Percentiles rank a stretch among this genome's conserved stretches.
Conservation (phyloP, 2,888 invertebrate genomes). For the Monoplex corrugatus region DNA sequence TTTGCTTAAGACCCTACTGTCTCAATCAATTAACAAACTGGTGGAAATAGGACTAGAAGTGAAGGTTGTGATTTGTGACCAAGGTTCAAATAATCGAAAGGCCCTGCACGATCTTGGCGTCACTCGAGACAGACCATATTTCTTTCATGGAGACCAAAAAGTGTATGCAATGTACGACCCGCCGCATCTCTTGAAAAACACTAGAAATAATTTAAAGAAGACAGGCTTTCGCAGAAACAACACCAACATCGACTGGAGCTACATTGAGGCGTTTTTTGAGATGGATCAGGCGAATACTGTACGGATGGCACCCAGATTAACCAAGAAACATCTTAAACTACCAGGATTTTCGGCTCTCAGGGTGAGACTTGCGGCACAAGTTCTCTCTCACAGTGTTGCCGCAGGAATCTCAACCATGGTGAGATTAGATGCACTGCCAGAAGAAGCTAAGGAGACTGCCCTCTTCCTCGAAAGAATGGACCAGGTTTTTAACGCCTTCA, state of each 20-base stretch:
- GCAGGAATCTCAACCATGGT: neutral
- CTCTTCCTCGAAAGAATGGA: neutral
- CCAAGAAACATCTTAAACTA: neutral
- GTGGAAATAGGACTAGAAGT: too few species aligned
- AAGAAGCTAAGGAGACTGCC: neutral
- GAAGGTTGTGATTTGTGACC: too few species aligned
- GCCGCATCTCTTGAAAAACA: too few species aligned
- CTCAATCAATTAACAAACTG: too few species aligned
- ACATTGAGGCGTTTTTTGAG: neutral
- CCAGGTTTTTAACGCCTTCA: conserved; percentile 2
- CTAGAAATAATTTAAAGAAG: too few species aligned
- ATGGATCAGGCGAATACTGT: neutral
- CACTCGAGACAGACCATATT: too few species aligned
- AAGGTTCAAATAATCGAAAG: too few species aligned
- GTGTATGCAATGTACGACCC: too few species aligned
- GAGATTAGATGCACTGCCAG: neutral
- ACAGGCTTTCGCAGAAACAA: too few species aligned
- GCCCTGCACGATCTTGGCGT: too few species aligned
- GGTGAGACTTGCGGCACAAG: neutral
- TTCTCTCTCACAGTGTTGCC: neutral
- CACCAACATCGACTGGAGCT: neutral
- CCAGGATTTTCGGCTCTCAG: neutral
- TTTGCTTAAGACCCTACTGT: too few species aligned
- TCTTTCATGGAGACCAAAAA: too few species aligned
- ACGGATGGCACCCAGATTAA: neutral